phyloP scores from a whole-genome alignment of 2,888 invertebrate genomes.

The Phrixothrix hirtus region DNA sequence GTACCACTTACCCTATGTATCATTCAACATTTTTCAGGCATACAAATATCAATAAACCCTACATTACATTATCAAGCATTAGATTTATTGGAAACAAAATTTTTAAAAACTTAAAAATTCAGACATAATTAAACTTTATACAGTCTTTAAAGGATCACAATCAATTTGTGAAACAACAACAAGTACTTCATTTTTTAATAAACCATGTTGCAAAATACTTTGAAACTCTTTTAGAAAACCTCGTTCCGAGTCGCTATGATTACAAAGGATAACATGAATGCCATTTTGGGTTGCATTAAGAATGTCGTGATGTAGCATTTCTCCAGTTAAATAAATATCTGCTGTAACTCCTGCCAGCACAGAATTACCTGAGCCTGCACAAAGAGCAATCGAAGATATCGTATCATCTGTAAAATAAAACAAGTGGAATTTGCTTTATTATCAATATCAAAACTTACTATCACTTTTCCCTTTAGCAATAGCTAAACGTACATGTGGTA shows the following conservation, averaged over 20 bases:
- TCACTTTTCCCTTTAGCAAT: conserved; percentile 57
- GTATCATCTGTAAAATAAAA: conserved; percentile 54
- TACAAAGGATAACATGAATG: conserved; percentile 81
- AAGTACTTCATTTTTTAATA: conserved; percentile 57
- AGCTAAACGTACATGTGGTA: conserved; percentile 75
- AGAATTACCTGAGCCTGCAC: conserved; percentile 87
- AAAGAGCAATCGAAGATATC: conserved; percentile 73
- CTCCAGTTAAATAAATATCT: conserved; percentile 86
- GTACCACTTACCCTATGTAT: no score
- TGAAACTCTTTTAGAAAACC: conserved; percentile 75
- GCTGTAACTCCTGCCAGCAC: conserved; percentile 72
- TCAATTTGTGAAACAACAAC: conserved; percentile 74
- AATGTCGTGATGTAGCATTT: conserved; percentile 95
- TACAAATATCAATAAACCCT: no score
- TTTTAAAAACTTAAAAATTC: no score
- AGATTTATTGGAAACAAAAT: no score
- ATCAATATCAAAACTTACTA: conserved; percentile 50
- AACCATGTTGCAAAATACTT: conserved; percentile 42
- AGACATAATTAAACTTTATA: no score
- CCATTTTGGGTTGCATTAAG: conserved; percentile 83
- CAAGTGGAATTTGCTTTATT: no score
- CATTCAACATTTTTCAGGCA: no score
- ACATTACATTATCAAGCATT: no score
- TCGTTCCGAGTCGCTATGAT: conserved; percentile 93
- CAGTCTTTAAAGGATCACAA: conserved; percentile 75